A percentile compares a stretch with the other conserved stretches of the same genome.
Evolutionary conservation across 2,113 vertebrate genomes (phyloP).

Genomic region (Daboia siamensis): DNA sequence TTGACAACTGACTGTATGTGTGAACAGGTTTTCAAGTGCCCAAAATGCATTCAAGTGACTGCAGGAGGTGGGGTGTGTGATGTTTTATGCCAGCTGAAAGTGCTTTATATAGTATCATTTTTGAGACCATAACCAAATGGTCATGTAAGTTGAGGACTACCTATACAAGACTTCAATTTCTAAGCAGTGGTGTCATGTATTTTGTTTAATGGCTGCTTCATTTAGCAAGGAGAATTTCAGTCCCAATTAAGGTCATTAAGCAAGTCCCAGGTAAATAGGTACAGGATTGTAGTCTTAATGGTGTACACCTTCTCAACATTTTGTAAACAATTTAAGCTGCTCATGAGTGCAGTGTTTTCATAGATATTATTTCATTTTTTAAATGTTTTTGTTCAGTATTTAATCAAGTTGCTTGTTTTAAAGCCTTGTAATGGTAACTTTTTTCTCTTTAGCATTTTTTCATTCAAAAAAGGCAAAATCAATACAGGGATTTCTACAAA

Average conservation of each 20-base stretch:
- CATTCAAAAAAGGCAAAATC: constrained; percentile 83
- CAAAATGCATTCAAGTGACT: background rate
- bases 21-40: background rate
- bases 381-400: background rate
- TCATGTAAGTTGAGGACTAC: background rate
- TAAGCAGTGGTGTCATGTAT: background rate
- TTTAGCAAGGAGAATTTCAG: background rate
- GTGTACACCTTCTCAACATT: background rate
- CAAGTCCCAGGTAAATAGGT: background rate
- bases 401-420: background rate
- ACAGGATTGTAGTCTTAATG: background rate
- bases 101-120: background rate
- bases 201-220: background rate
- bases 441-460: constrained; percentile 72
- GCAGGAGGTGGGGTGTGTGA: background rate
- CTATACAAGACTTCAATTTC: background rate
- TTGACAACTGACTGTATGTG: background rate
- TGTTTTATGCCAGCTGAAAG: background rate
- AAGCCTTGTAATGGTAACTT: background rate
- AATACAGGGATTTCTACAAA: constrained; percentile 91
- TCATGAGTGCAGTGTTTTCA: background rate
- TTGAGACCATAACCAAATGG: background rate
- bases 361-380: background rate
- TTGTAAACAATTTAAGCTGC: background rate
- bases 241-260: background rate